Base-by-base conservation (phyloP, 2,113 vertebrate species). In the Pedionomus torquatus region DNA sequence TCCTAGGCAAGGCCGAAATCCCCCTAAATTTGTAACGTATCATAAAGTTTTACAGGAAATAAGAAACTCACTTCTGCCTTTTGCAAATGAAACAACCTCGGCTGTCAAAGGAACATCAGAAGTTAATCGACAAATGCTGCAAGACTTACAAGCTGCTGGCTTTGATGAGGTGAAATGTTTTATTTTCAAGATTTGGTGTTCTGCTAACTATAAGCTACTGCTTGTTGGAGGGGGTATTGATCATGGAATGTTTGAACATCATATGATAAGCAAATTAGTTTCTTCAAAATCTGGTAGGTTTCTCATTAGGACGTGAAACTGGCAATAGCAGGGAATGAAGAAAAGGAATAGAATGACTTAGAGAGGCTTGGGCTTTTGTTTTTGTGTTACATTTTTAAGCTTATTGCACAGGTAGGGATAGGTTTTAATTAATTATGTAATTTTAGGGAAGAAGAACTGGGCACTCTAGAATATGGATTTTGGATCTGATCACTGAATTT, bases 31-130 rank as follows among this genome's bases (percentile, higher is more conserved):
- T 92, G 98, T 99, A 84, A 98, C 98, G 0, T 97, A 99, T 79
- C 99, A 99, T 89, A 99, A 99, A 97, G 99, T 99, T 66, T 97
- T 99, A 81, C 99, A 99, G 97, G 99, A 99, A 98, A 99, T 99
- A 92, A 98, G 99, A 71, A 98, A 99, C 90, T 99, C 99, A 8
- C 98, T 99, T 72, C 94, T 98, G 87, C 99, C 99, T 43, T 99
- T 99, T 92, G 99, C 99, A 75, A 99, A 99, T 3, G 99, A 99
- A 95, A 89, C 98, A 2, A 98, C 94, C 65, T 97, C 98, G 52
- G 97, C 98, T 43, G 97, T 97, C n/a, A 95, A 98, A 70, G 97
- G 97, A 89, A 65, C 98, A 2, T 97, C 98, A 10, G 99, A 99
- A 91, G 97, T 98, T 60, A 99, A 99, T 98, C 98, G 98, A 80